Evolutionary conservation across 2,113 vertebrate genomes (phyloP).

Genomic region (Dendropsophus ebraccatus): DNA sequence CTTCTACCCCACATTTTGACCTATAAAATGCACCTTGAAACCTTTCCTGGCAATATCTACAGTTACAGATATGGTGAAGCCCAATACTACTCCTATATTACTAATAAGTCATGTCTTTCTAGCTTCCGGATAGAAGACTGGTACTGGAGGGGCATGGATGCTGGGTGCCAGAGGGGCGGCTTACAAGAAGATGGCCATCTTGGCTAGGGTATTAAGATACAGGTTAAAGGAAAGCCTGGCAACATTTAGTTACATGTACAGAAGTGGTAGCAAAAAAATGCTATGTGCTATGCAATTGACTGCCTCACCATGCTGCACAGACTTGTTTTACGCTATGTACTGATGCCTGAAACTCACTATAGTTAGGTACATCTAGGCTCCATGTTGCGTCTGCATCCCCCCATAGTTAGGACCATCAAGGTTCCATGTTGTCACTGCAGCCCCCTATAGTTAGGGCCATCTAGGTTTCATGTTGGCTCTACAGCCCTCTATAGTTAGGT

Average conservation of each 20-base stretch:
- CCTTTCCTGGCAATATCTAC: background rate
- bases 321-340: too few species aligned
- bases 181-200: background rate
- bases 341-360: too few species aligned
- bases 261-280: background rate
- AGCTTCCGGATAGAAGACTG: background rate
- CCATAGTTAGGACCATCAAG: too few species aligned
- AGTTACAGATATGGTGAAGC: background rate
- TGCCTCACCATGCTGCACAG: background rate
- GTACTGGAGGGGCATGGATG: background rate
- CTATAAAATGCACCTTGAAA: background rate
- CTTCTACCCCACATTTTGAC: background rate
- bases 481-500: too few species aligned
- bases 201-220: background rate
- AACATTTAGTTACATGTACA: background rate
- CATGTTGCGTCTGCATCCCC: background rate
- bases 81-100: background rate
- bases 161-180: background rate
- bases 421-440: too few species aligned
- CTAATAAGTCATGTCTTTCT: background rate
- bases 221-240: background rate
- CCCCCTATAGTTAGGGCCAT: too few species aligned
- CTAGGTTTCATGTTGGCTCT: too few species aligned
- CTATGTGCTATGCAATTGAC: background rate
- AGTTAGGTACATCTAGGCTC: too few species aligned